A percentile compares a stretch with the other conserved stretches of the same genome.
phyloP scores from a whole-genome alignment of 1,140 invertebrate species.

The Ditylenchus dipsaci region DNA sequence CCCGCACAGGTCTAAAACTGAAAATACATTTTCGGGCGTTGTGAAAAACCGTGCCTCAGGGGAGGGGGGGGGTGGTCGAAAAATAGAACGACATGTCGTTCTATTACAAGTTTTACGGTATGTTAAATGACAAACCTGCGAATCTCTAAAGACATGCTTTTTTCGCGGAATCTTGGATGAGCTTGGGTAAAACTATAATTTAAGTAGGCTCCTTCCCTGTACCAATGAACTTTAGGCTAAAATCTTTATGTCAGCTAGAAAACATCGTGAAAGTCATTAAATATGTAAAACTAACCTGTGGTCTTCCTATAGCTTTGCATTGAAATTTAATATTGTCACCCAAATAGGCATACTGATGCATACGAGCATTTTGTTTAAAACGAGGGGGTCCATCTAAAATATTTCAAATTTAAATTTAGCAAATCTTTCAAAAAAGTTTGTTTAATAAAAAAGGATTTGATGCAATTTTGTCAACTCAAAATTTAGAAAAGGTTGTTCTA shows the following conservation, averaged over 20 bases:
- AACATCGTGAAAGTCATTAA: background rate
- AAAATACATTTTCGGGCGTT: no score
- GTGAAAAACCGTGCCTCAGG: no score
- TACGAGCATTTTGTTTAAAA: constrained; percentile 44
- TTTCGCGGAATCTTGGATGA: constrained; percentile 23
- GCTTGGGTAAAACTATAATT: constrained; percentile 42
- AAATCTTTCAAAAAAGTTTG: no score
- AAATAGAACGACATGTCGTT: no score
- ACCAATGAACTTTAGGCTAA: constrained; percentile 46
- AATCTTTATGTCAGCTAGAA: no score
- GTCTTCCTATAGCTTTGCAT: constrained; percentile 43
- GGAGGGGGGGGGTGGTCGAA: no score
- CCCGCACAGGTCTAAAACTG: no score
- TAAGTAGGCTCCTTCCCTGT: constrained; percentile 40
- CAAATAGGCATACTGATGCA: constrained; percentile 40
- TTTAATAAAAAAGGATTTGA: no score
- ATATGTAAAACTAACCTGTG: constrained; percentile 1
- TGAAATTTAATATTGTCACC: constrained; percentile 44
- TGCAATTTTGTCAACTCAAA: no score
- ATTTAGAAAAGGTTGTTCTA: no score
- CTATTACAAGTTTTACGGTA: no score
- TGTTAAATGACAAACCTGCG: background rate
- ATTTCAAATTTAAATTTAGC: background rate
- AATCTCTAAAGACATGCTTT: constrained; percentile 14
- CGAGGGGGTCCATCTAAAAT: constrained; percentile 33